Conservation (phyloP, 2,888 invertebrate genomes). For the Drosophila villosipedis region DNA sequence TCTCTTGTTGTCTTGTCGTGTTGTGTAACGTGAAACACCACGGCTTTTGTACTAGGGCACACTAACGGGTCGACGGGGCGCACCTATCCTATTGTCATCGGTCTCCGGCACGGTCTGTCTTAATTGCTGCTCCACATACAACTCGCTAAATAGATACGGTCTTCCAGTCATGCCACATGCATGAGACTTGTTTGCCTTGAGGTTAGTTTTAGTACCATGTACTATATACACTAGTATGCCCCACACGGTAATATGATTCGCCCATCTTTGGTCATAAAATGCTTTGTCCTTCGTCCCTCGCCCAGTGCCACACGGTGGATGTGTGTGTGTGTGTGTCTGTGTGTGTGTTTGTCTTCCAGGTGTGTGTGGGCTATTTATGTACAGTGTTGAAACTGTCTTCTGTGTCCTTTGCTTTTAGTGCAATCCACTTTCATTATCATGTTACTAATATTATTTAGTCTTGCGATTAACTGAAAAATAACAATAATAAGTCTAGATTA, state of each 20-base stretch:
- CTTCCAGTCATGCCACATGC: conserved; percentile 60
- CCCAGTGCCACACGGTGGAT: background rate
- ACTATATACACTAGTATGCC: conserved; percentile 25
- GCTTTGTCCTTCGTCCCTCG: conserved; percentile 22
- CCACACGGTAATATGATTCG: conserved; percentile 71
- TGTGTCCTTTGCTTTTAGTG: conserved; percentile 14
- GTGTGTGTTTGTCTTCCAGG: background rate
- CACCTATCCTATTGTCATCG: conserved; percentile 44
- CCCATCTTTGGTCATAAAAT: conserved; percentile 51
- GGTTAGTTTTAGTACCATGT: conserved; percentile 30
- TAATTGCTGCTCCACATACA: conserved; percentile 61
- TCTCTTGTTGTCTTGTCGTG: background rate
- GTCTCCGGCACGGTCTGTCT: conserved; percentile 32
- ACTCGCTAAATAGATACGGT: conserved; percentile 29
- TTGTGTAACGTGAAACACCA: conserved; percentile 37
- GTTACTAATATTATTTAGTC: conserved; percentile 25
- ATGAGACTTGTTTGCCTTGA: conserved; percentile 34
- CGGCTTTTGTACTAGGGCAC: conserved; percentile 6
- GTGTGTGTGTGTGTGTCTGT: background rate
- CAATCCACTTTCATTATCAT: conserved; percentile 23
- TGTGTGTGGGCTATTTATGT: conserved; percentile 5
- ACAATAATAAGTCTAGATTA: background rate
- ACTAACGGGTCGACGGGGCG: conserved; percentile 45
- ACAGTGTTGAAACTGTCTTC: background rate
- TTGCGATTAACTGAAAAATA: conserved; percentile 23